phyloP scores from a whole-genome alignment of 2,113 vertebrate species.

The Zeus faber region DNA sequence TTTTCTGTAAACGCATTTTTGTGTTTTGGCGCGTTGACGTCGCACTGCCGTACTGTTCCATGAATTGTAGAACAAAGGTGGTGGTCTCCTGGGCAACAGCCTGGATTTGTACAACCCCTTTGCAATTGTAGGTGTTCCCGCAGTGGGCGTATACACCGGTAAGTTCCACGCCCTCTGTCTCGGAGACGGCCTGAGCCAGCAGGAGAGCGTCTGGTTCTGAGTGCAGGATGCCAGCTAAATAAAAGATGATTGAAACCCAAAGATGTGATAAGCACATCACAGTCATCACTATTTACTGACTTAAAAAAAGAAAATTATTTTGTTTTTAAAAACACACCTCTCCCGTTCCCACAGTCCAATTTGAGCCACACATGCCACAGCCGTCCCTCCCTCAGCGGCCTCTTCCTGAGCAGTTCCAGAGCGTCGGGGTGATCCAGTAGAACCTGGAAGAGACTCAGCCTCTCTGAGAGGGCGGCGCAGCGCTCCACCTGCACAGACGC shows the following conservation, averaged over 20 bases:
- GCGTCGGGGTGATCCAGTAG: conserved; percentile 72
- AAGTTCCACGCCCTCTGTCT: conserved; percentile 62
- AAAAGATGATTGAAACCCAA: not conserved
- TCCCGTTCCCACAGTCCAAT: conserved; percentile 79
- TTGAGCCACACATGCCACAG: conserved; percentile 82
- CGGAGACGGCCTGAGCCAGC: conserved; percentile 66
- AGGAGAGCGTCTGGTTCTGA: conserved; percentile 60
- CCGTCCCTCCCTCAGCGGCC: conserved; percentile 52
- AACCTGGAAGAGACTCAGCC: conserved; percentile 76
- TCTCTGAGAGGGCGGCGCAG: conserved; percentile 72
- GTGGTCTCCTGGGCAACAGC: conserved; percentile 74
- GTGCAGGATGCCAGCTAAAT: conserved; percentile 73
- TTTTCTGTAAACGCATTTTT: not conserved
- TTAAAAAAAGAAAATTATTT: too few relatives aligned
- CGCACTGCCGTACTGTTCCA: conserved; percentile 66
- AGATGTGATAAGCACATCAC: not conserved
- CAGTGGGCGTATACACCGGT: conserved; percentile 82
- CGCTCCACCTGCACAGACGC: conserved; percentile 58
- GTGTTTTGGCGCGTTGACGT: not conserved
- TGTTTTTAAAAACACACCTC: conserved; percentile 78
- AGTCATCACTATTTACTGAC: too few relatives aligned
- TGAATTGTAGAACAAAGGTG: conserved; percentile 65
- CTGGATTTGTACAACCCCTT: conserved; percentile 69
- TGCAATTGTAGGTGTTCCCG: conserved; percentile 79
- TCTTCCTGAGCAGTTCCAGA: conserved; percentile 61